Evolutionary conservation across 2,888 invertebrate species (phyloP), one percentile per base, ranked within the genome.

Genomic region (Busseola fusca): DNA sequence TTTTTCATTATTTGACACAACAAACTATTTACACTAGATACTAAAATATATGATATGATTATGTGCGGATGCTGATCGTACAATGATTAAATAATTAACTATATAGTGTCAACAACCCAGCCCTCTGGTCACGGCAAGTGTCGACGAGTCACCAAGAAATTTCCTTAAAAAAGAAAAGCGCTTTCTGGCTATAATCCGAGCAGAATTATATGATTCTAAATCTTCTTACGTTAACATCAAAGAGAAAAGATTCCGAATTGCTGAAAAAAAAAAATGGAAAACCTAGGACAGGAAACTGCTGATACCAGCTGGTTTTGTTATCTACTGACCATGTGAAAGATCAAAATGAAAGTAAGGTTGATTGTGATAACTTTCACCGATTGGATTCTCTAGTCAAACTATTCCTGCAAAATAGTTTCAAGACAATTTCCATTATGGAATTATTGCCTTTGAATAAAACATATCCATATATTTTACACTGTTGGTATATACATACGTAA

Each of bases 361-460:
- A 16, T 30, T 10, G 18, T 50, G 25, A 27, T 34, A 52, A 45
- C 34, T 37, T 69, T 70, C 66, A 52, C 27, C 16, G 12, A 34
- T 66, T 72, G 16, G 6, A 25, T 27, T 52, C 10, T 59, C 0
- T n/a, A 30, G 25, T 45, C 54, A 58, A 63, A 67, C 65, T 77
- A 64, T 59, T 67, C 37, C 27, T 21, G 21, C 52, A n/a, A 58
- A 63, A 66, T 68, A 65, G 50, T 64, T 68, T 63, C 9, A 54
- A 42, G 40, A 25, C 12, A 76, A 75, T 62, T 73, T 64, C 30
- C 58, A 27, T 78, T 64, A 34, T 37, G 42, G 34, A 67, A 74
- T 72, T 34, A 65, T 25, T 37, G 27, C 48, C 63, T 73, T 54
- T 74, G 75, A 78, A 82, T 78, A 76, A 78, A 82, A 82, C 69